Percentiles rank a stretch among this genome's conserved stretches.
Evolutionary conservation across 30 jellyfish, hydroid and myxozoan genomes (phyloP).

Genomic region (Clytia hemisphaerica): DNA sequence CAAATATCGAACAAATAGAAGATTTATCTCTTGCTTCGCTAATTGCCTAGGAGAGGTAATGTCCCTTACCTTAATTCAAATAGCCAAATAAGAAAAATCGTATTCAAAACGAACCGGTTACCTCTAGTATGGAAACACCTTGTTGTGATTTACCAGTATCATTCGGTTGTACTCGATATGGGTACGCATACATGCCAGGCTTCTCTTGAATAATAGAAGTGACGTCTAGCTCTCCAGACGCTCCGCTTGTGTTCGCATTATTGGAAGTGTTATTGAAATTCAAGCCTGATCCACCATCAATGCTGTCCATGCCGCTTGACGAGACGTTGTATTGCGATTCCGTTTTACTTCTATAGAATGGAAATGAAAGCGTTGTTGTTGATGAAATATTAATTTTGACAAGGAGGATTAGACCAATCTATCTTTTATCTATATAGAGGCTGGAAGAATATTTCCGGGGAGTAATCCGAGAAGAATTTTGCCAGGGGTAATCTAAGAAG

Average conservation of each 20-base stretch:
- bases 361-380: slow-evolving; percentile 7
- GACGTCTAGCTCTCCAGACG: slow-evolving; percentile 59
- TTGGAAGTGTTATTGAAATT: too few relatives aligned
- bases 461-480: neutral
- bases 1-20: too few relatives aligned
- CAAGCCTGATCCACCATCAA: too few relatives aligned
- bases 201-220: slow-evolving; percentile 81
- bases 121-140: neutral
- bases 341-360: too few relatives aligned
- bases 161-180: slow-evolving; percentile 20
- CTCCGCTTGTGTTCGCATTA: too few relatives aligned
- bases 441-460: slow-evolving; percentile 37
- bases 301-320: too few relatives aligned
- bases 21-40: too few relatives aligned
- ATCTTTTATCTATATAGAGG: too few relatives aligned
- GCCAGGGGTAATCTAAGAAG: too few relatives aligned
- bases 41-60: too few relatives aligned
- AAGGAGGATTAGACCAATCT: slow-evolving; percentile 34
- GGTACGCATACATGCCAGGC: slow-evolving; percentile 84
- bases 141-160: slow-evolving; percentile 4
- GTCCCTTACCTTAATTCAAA: too few relatives aligned
- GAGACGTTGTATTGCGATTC: too few relatives aligned
- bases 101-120: neutral
- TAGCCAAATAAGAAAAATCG: neutral
- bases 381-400: slow-evolving; percentile 17